phyloP scores from a whole-genome alignment of 2,888 invertebrate species.

The Drosophila helvetica region DNA sequence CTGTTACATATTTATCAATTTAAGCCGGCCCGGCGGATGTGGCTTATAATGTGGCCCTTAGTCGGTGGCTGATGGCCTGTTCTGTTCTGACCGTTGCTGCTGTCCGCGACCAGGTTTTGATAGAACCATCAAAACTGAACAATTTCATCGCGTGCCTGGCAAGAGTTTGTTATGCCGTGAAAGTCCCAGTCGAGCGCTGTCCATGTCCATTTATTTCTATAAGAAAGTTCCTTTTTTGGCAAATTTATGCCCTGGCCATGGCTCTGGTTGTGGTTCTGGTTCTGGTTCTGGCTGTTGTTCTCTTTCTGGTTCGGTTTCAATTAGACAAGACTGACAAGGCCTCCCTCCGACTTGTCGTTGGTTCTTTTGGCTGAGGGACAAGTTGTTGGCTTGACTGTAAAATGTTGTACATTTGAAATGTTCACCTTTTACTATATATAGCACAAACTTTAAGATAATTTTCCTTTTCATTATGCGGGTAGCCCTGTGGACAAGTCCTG shows the following conservation, averaged over 20 bases:
- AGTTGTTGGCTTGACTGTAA: background rate
- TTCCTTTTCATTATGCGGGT: background rate
- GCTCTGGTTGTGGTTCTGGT: conserved; percentile 31
- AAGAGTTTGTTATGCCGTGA: conserved; percentile 71
- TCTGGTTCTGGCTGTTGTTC: conserved; percentile 48
- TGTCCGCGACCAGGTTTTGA: conserved; percentile 45
- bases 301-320: conserved; percentile 50
- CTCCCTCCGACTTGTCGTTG: background rate
- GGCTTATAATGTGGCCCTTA: conserved; percentile 69
- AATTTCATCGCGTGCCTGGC: conserved; percentile 65
- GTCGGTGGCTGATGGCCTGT: conserved; percentile 21
- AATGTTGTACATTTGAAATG: conserved; percentile 3
- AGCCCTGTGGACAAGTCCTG: background rate
- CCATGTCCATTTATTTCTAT: conserved; percentile 56
- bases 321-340: conserved; percentile 60
- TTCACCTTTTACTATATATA: background rate
- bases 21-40: conserved; percentile 73
- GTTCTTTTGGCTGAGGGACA: background rate
- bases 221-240: conserved; percentile 45
- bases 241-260: conserved; percentile 42
- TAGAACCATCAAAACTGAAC: conserved; percentile 72
- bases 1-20: conserved; percentile 79
- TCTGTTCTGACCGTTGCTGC: conserved; percentile 2
- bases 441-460: conserved; percentile 21
- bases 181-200: conserved; percentile 44